Conservation (phyloP, 2,797 vertebrate species). For the Mallotus villosus region DNA sequence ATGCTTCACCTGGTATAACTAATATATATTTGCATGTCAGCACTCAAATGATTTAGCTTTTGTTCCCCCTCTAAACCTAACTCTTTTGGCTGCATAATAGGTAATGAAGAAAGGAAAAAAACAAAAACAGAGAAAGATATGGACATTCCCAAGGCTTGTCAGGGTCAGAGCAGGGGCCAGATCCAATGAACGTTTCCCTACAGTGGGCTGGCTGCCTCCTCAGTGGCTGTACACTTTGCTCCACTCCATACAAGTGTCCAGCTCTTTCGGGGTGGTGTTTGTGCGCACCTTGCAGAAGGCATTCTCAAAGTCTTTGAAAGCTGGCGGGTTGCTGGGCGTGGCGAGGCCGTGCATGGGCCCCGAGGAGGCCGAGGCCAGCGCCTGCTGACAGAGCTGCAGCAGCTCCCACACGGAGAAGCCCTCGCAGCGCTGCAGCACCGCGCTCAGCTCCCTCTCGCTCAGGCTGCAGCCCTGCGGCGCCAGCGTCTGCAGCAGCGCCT, state of each 20-base stretch:
- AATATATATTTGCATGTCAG: slow-evolving; percentile 49
- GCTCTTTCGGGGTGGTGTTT: slow-evolving; percentile 85
- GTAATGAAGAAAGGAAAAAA: slow-evolving; percentile 64
- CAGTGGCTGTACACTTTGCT: slow-evolving; percentile 93
- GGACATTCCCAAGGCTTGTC: slow-evolving; percentile 57
- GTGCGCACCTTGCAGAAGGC: slow-evolving; percentile 91
- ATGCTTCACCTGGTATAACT: slow-evolving; percentile 69
- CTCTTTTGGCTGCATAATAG: slow-evolving; percentile 76
- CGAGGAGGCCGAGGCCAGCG: slow-evolving; percentile 70
- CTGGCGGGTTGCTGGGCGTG: slow-evolving; percentile 73
- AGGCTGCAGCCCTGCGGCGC: slow-evolving; percentile 84
- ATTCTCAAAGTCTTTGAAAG: slow-evolving; percentile 92
- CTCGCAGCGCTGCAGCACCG: slow-evolving; percentile 87
- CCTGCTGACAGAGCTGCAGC: slow-evolving; percentile 89
- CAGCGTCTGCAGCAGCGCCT: slow-evolving; percentile 87
- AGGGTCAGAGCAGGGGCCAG: slow-evolving; percentile 55
- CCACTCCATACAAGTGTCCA: slow-evolving; percentile 92
- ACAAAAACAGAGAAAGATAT: slow-evolving; percentile 21
- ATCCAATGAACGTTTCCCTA: slow-evolving; percentile 60
- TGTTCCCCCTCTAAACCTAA: slow-evolving; percentile 38
- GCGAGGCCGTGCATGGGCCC: slow-evolving; percentile 71
- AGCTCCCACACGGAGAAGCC: slow-evolving; percentile 88
- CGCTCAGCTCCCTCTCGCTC: slow-evolving; percentile 85
- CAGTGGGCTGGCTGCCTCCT: slow-evolving; percentile 68
- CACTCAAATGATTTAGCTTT: slow-evolving; percentile 48